phyloP scores from a whole-genome alignment of 2,113 vertebrate genomes.

The Epinephelus moara region DNA sequence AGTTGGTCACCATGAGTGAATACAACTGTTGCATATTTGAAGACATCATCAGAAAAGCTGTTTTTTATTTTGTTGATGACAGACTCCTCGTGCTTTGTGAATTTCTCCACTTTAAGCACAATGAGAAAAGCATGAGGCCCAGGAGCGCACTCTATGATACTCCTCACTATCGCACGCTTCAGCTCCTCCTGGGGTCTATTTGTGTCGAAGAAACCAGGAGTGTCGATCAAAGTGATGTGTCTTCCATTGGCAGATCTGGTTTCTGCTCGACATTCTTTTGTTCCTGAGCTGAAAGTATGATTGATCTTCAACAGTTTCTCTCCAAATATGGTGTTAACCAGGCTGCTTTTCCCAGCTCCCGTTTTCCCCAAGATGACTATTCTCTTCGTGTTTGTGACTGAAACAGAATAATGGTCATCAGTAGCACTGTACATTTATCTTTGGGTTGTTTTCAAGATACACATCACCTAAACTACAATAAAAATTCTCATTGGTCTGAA shows the following conservation, averaged over 20 bases:
- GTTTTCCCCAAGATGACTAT: too few species aligned
- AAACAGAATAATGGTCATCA: too few species aligned
- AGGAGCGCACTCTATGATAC: neutral
- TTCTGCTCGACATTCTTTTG: neutral
- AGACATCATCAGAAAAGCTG: conserved; percentile 25
- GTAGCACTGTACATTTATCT: too few species aligned
- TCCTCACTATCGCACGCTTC: neutral
- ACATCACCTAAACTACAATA: too few species aligned
- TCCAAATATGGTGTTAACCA: conserved; percentile 46
- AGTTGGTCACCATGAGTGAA: conserved; percentile 39
- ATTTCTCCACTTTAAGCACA: neutral
- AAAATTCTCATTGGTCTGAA: too few species aligned
- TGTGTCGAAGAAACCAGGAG: conserved; percentile 40
- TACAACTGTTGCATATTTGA: neutral
- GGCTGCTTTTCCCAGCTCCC: conserved; percentile 53
- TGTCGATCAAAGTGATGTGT: conserved; percentile 30
- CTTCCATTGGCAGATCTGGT: neutral
- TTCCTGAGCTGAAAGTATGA: neutral
- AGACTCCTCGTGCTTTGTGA: conserved; percentile 9
- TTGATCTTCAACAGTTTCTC: neutral
- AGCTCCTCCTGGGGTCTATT: neutral
- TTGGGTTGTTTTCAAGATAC: too few species aligned
- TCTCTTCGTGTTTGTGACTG: too few species aligned
- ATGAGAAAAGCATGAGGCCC: conserved; percentile 19
- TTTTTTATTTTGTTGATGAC: neutral